These are phyloP conservation scores for Neoaliturus tenellus DNA, from an alignment of 2,888 invertebrate species.

Conservation along the genomic window DNA sequence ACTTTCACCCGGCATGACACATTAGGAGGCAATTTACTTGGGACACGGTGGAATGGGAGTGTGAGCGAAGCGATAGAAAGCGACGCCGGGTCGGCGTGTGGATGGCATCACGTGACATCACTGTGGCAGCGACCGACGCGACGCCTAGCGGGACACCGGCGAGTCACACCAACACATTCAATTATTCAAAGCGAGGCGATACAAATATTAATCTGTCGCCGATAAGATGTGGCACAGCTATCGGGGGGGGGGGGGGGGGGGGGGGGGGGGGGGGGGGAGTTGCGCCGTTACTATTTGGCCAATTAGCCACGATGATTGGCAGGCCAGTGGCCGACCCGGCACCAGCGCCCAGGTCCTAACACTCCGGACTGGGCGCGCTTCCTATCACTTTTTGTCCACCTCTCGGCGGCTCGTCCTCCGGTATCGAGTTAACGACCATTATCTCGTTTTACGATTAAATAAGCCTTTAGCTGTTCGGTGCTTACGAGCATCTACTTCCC, in stretches of 20 bases:
- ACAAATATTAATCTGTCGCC: conserved; percentile 33
- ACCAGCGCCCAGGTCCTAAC: no score
- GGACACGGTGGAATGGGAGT: background rate
- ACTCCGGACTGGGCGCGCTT: background rate
- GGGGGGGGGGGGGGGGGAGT: background rate
- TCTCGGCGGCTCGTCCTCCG: no score
- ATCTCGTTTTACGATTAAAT: no score
- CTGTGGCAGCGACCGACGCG: no score
- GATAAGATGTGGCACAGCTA: conserved; percentile 11
- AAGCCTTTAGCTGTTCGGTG: no score
- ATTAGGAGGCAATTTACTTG: conserved; percentile 4
- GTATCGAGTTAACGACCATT: no score
- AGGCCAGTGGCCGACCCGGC: conserved; percentile 1
- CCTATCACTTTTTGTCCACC: background rate
- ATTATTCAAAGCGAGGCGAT: background rate
- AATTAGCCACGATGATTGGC: conserved; percentile 22
- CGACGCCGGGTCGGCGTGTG: background rate
- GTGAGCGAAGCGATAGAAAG: background rate
- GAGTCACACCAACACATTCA: background rate
- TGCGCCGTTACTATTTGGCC: conserved; percentile 13
- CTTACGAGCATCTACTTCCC: no score
- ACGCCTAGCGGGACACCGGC: background rate
- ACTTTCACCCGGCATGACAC: conserved; percentile 25
- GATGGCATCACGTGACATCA: background rate
- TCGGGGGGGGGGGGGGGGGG: background rate